phyloP scores from a whole-genome alignment of 2,888 invertebrate genomes.

The Stegophylla sp. region DNA sequence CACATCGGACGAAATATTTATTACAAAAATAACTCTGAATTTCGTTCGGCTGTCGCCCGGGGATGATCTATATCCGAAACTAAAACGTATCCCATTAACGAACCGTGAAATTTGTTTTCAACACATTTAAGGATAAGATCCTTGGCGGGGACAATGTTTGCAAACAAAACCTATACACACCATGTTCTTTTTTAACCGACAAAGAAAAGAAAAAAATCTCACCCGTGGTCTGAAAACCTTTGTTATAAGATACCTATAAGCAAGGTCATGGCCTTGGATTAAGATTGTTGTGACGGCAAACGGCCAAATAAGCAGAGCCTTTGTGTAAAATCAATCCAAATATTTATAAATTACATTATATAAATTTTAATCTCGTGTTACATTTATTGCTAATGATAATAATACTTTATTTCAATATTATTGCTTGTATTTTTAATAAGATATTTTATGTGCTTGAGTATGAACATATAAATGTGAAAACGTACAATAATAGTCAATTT shows the following conservation, averaged over 20 bases:
- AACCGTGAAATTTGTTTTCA: constrained; percentile 58
- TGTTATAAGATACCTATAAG: neutral
- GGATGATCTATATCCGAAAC: constrained; percentile 49
- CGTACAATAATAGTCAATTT: too few species aligned
- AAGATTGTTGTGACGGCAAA: constrained; percentile 24
- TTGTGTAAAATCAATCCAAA: too few species aligned
- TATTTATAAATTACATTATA: too few species aligned
- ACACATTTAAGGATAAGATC: constrained; percentile 15
- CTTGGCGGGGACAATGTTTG: constrained; percentile 25
- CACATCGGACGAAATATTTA: constrained; percentile 10
- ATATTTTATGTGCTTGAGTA: too few species aligned
- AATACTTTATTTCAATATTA: too few species aligned
- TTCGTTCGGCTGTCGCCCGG: constrained; percentile 37
- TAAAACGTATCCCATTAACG: constrained; percentile 46
- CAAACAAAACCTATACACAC: constrained; percentile 29
- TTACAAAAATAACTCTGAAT: constrained; percentile 23
- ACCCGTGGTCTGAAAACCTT: constrained; percentile 2
- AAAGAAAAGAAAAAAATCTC: constrained; percentile 11
- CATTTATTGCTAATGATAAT: too few species aligned
- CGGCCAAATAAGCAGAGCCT: neutral
- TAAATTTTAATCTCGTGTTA: too few species aligned
- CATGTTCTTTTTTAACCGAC: neutral
- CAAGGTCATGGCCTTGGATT: neutral
- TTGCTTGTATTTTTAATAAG: too few species aligned
- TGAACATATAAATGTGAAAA: too few species aligned